Evolutionary conservation across 2,888 invertebrate species (phyloP), one percentile per base, ranked within the genome.

Genomic region (Caenorhabditis wallacei): DNA sequence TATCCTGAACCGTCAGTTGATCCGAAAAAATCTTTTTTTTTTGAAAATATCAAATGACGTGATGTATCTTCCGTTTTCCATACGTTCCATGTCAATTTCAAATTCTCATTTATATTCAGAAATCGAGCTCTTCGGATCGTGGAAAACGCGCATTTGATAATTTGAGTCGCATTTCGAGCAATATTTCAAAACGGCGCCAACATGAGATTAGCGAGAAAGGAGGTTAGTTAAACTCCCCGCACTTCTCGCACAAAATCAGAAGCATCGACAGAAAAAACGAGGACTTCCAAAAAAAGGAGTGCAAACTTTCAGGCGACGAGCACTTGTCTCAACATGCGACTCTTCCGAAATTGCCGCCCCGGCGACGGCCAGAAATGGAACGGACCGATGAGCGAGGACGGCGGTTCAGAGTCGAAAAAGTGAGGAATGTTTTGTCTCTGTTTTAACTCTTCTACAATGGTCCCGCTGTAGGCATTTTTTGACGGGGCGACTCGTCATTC

Each of bases 301-400:
- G 30, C 57, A 71, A 61, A 43, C 13, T 74, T 74, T 22, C 64
- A 74, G 74, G 37, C 35, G 56, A 7, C 46, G 74, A 74, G 74
- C 64, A 64, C 56, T 68, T 69, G 69, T 51, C 56, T 56, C 80
- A 70, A 81, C 70, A 69, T 56, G 59, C 61, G 64, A 75, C 63
- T 61, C 70, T 81, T 68, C 80, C 80, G 51, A 81, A 69, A 64
- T 35, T 81, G 63, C 75, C 80, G 13, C 74, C 74, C 24, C 48
- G 59, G 20, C 66, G 40, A 22, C 64, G 57, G 8, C 4, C 30
- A 43, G 75, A 56, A 75, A 46, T 56, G 26, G 68, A 63, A 61
- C 70, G 59, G 54, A 74, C 61, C 48, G 72, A 63, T 57, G 64
- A 74, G 56, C 37, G 64, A n/a, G 74, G 64, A 10, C 74, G 80